Percentiles rank a stretch among this genome's conserved stretches.
These are phyloP conservation scores for Astreopora myriophthalma DNA, from an alignment of 64 coral and sea anemone genomes.

Conservation along the genomic window DNA sequence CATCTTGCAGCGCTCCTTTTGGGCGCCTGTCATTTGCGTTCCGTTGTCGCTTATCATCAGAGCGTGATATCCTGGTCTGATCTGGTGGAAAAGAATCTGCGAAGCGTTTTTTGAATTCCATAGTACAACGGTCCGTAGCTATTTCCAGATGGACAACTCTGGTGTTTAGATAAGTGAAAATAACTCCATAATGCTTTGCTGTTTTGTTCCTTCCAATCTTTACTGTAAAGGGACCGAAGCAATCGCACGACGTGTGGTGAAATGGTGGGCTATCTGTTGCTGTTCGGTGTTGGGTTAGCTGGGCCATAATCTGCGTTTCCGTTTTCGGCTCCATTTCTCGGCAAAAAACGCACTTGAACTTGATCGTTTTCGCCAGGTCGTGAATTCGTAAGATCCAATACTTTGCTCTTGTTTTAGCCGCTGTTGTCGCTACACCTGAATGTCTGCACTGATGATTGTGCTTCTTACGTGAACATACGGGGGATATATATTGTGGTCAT, in stretches of 20 bases:
- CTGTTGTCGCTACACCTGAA: not conserved
- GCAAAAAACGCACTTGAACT: slow-evolving; percentile 20
- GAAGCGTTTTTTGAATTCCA: slow-evolving; percentile 29
- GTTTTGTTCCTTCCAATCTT: slow-evolving; percentile 18
- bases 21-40: not conserved
- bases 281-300: not conserved
- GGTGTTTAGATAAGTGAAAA: slow-evolving; percentile 28
- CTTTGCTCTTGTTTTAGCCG: slow-evolving; percentile 3
- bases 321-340: not conserved
- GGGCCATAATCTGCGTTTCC: slow-evolving; percentile 26
- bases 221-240: slow-evolving; percentile 14
- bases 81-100: slow-evolving; percentile 13
- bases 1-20: slow-evolving; percentile 20
- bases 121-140: not conserved
- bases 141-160: slow-evolving; percentile 39
- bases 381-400: slow-evolving; percentile 37
- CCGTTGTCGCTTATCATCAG: slow-evolving; percentile 28
- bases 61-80: not conserved
- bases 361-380: slow-evolving; percentile 17
- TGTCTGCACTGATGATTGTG: not conserved
- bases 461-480: too few species aligned
- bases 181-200: slow-evolving; percentile 8
- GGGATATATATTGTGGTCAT: too few species aligned
- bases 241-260: slow-evolving; percentile 34
- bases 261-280: slow-evolving; percentile 6